Evolutionary conservation across 2,113 vertebrate species (phyloP), one percentile per base, ranked within the genome.

Genomic region (Lethenteron camtschaticum): DNA sequence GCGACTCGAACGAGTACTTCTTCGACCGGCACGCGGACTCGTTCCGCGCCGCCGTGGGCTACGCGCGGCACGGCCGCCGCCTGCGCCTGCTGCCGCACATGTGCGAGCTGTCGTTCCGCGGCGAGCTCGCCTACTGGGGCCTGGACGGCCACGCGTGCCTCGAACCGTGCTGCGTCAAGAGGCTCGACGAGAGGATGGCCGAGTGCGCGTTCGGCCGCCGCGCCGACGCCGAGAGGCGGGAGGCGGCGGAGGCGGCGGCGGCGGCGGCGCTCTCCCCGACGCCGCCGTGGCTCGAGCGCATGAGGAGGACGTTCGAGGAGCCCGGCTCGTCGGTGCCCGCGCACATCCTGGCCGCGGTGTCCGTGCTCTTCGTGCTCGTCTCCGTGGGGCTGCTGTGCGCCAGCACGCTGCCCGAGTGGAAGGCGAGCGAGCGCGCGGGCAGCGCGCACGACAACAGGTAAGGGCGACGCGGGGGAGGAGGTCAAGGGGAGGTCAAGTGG

Each of bases 81-180:
- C 82, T 97, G 75, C 85, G 94, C 74, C 96, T 96, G 74, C 86
- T 89, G 68, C 94, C 94, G 73, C 87, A 87, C 74, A 92, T 95
- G 84, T 96, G 94, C 75, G 94, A 96, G 79, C 86, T 96, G 68
- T 96, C 94, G 69, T 97, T 97, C 81, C 95, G 96, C 83, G 84
- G 89, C 13, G 94, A 97, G 81, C 88, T 97, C 87, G 81, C 92
- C 74, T 97, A 96, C 78, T 97, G 94, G 94, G 94, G 94, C 3
- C 79, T 97, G 79, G 94, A 96, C 79, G 10, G 63, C 24, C 84
- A 88, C 76, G 83, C 84, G 56, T 88, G 96, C 77, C 81, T 97
- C 77, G 94, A 97, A 79, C 85, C 84, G 74, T 97, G 94, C 79
- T 97, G 94, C 80, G 91, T 96, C 80, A 85, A 87, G 63, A 86